Percentiles rank a stretch among this genome's conserved stretches.
These are phyloP conservation scores for Rotaria sp. DNA, from an alignment of 2,888 invertebrate species.

Conservation along the genomic window DNA sequence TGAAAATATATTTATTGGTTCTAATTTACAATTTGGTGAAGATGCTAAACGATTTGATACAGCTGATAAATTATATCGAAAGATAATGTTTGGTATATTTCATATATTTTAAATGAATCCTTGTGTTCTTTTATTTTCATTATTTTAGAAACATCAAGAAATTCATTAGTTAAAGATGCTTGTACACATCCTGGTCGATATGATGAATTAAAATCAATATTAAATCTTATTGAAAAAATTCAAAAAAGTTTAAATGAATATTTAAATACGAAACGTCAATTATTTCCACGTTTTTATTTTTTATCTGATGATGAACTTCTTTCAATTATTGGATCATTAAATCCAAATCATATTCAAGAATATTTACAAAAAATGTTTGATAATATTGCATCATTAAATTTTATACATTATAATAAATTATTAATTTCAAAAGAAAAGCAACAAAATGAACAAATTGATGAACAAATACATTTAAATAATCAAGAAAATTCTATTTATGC, in stretches of 20 bases:
- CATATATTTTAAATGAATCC: too few species aligned
- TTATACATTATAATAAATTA: constrained; percentile 63
- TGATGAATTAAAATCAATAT: constrained; percentile 68
- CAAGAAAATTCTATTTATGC: constrained; percentile 57
- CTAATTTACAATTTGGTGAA: constrained; percentile 67
- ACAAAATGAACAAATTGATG: constrained; percentile 44
- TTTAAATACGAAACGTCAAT: constrained; percentile 74
- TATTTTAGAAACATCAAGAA: constrained; percentile 54
- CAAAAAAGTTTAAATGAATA: constrained; percentile 85
- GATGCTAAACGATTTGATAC: constrained; percentile 83
- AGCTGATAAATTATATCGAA: constrained; percentile 71
- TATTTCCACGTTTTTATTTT: constrained; percentile 84
- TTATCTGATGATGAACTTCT: constrained; percentile 84
- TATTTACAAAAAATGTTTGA: constrained; percentile 94
- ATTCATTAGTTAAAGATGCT: constrained; percentile 70
- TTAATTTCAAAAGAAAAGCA: too few species aligned
- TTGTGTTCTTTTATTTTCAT: too few species aligned
- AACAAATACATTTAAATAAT: too few species aligned
- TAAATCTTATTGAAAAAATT: constrained; percentile 72
- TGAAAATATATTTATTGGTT: constrained; percentile 56
- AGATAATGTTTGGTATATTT: constrained; percentile 65
- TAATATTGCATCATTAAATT: constrained; percentile 69
- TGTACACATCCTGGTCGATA: constrained; percentile 70
- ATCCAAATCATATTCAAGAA: constrained; percentile 75
- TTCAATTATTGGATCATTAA: constrained; percentile 77